Percentiles rank a stretch among this genome's conserved stretches.
Conservation (phyloP, 2,888 invertebrate genomes). For the Malthinus flaveolus region DNA sequence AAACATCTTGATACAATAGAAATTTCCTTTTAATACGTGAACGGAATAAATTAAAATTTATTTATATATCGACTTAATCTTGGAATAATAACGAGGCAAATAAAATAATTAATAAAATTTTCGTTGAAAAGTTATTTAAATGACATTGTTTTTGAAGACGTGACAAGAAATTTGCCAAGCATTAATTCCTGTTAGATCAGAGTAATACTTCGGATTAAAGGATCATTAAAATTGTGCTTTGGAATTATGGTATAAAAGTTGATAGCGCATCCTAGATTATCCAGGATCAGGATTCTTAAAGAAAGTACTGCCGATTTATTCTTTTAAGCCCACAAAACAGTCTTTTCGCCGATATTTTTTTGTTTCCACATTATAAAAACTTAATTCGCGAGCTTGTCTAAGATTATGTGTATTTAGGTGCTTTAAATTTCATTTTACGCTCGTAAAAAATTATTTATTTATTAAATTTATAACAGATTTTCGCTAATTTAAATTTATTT, state of each 20-base stretch:
- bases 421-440: background rate
- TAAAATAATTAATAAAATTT: constrained; percentile 1
- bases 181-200: constrained; percentile 55
- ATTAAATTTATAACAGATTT: constrained; percentile 8
- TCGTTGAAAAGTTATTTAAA: constrained; percentile 34
- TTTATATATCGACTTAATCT: background rate
- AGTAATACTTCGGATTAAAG: constrained; percentile 55
- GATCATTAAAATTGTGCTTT: constrained; percentile 57
- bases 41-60: constrained; percentile 5
- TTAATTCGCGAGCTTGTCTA: constrained; percentile 20
- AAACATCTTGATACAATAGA: constrained; percentile 16
- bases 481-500: background rate
- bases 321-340: constrained; percentile 14
- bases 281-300: constrained; percentile 52
- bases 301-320: constrained; percentile 49
- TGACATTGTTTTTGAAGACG: constrained; percentile 46
- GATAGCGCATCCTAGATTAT: constrained; percentile 57
- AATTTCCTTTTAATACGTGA: constrained; percentile 9
- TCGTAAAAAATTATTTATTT: constrained; percentile 10
- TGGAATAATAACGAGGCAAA: background rate
- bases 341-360: constrained; percentile 17
- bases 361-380: constrained; percentile 16
- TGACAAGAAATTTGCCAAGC: constrained; percentile 52
- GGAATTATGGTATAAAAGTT: constrained; percentile 57
- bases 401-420: constrained; percentile 9